These are phyloP conservation scores for Istiophorus platypterus DNA, from an alignment of 2,113 vertebrate species.

Conservation along the genomic window DNA sequence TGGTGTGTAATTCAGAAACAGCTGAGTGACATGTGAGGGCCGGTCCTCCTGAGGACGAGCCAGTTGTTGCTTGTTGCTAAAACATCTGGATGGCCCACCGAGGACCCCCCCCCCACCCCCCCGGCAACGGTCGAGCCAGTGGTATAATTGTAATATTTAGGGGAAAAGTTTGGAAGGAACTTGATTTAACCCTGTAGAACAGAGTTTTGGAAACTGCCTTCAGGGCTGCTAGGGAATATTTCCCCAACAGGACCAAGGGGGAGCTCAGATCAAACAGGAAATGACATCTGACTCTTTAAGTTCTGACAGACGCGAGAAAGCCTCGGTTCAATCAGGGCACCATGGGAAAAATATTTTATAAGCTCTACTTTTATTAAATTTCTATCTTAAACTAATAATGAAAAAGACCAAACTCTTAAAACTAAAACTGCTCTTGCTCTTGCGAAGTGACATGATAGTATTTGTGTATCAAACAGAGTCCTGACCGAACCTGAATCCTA, in stretches of 20 bases:
- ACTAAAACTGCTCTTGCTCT: not conserved
- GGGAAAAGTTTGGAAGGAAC: constrained; percentile 73
- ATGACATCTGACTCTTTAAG: constrained; percentile 63
- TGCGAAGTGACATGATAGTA: not conserved
- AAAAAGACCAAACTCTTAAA: not conserved
- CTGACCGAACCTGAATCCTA: no score
- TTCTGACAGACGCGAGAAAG: constrained; percentile 13
- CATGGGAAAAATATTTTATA: constrained; percentile 26
- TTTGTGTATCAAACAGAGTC: no score
- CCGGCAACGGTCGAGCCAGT: constrained; percentile 24
- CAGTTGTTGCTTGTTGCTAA: constrained; percentile 78
- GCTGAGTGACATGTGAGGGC: constrained; percentile 47
- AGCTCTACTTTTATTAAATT: not conserved
- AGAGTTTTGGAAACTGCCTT: constrained; percentile 68
- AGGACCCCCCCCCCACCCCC: constrained; percentile 55
- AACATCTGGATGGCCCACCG: constrained; percentile 80
- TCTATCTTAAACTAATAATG: not conserved
- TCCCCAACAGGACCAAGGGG: constrained; percentile 25
- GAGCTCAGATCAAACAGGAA: constrained; percentile 47
- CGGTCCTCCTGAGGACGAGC: constrained; percentile 50
- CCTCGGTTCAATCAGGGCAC: not conserved
- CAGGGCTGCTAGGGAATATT: constrained; percentile 49
- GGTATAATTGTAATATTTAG: constrained; percentile 70
- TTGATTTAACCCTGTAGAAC: constrained; percentile 76
- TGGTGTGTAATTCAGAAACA: constrained; percentile 31